These are phyloP conservation scores for Tympanoctomys barrerae DNA, from an alignment of 2,797 vertebrate species.

Conservation along the genomic window DNA sequence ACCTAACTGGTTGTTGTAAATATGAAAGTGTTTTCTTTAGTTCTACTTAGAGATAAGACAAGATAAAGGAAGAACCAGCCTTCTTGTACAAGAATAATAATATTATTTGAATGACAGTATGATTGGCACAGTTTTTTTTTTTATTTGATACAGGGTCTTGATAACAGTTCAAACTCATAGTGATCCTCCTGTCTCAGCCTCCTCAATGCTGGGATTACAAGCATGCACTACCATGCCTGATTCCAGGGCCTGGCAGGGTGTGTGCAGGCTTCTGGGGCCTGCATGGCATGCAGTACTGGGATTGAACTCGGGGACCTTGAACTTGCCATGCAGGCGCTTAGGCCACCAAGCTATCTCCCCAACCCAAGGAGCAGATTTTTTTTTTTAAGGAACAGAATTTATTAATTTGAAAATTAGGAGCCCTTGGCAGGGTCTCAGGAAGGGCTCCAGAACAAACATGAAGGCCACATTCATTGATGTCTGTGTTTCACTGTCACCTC, in stretches of 20 bases:
- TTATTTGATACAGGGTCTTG: too few species aligned
- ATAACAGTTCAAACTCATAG: too few species aligned
- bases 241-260: too few species aligned
- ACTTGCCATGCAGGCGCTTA: too few species aligned
- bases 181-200: too few species aligned
- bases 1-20: constrained; percentile 10
- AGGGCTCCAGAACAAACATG: background rate
- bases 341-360: too few species aligned
- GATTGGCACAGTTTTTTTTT: background rate
- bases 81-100: background rate
- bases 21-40: constrained; percentile 29
- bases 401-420: constrained; percentile 34
- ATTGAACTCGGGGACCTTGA: too few species aligned
- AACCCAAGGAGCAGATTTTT: background rate
- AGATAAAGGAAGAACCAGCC: background rate
- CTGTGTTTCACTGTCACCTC: background rate
- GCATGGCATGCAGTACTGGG: too few species aligned
- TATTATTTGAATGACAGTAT: constrained; percentile 21
- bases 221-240: too few species aligned
- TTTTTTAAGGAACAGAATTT: constrained; percentile 6
- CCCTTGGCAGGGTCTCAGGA: background rate
- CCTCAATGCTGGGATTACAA: too few species aligned
- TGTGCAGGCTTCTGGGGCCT: too few species aligned
- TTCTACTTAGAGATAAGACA: background rate
- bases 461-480: background rate